Evolutionary conservation across 2,888 invertebrate genomes (phyloP).

Genomic region (Agonum fuliginosum): DNA sequence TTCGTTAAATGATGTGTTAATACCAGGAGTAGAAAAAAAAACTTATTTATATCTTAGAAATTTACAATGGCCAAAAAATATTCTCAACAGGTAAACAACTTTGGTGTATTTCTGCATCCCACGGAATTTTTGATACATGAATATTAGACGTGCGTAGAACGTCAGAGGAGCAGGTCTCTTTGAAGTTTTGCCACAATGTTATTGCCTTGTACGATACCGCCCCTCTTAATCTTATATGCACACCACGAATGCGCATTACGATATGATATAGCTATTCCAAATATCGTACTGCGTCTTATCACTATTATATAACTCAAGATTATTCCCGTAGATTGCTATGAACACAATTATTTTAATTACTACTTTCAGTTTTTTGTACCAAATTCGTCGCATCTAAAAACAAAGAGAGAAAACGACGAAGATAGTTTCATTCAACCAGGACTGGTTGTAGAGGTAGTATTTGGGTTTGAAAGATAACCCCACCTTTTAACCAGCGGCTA

Average conservation of each 20-base stretch:
- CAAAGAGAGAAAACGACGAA: not conserved
- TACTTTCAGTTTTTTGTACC: not conserved
- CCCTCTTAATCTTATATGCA: conserved; percentile 10
- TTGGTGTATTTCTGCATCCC: not conserved
- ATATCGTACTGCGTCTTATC: not conserved
- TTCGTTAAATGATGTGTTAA: too few species aligned
- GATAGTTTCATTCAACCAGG: not conserved
- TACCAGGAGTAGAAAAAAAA: too few species aligned
- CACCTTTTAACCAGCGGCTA: not conserved
- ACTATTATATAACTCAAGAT: not conserved
- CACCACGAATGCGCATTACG: conserved; percentile 5
- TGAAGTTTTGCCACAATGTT: conserved; percentile 28
- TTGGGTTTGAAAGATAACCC: not conserved
- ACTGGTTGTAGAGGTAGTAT: not conserved
- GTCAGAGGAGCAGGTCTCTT: not conserved
- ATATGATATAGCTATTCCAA: conserved; percentile 9
- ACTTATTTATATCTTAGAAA: too few species aligned
- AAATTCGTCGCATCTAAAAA: conserved; percentile 5
- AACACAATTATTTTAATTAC: not conserved
- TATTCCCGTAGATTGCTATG: not conserved
- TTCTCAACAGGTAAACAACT: too few species aligned
- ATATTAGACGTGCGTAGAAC: conserved; percentile 6
- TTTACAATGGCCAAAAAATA: too few species aligned
- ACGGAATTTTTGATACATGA: not conserved
- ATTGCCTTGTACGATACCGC: conserved; percentile 3